Evolutionary conservation across 2,113 vertebrate genomes (phyloP), one percentile per base, ranked within the genome.

Genomic region (Seriola quinqueradiata): DNA sequence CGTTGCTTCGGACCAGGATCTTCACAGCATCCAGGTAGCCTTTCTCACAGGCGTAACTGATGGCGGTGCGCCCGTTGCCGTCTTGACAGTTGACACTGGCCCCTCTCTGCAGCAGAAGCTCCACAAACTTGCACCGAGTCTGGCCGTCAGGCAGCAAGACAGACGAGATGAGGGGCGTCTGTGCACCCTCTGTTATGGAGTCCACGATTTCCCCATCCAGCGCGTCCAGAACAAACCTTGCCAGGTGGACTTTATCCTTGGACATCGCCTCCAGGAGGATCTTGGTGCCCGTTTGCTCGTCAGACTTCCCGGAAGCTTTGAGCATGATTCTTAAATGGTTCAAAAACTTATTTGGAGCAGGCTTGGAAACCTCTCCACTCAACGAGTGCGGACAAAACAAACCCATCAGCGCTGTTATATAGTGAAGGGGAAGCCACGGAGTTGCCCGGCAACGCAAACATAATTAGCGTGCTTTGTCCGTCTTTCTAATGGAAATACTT

Each of bases 241-340:
- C 91, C 70, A 96, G 86, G 76, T 95, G 95, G 73, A 94, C 82
- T 85, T 95, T 90, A 23, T 95, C 94, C 34, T 94, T 91, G 28
- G 92, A 93, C 86, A 95, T 95, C 11, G 94, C 95, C 11, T 95
- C 93, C 50, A 96, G 76, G 28, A 96, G 92, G 68, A 95, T 90
- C 61, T 79, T 82, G 12, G 91, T 90, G 52, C 93, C 93, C 0
- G 85, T 92, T 38, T 80, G 84, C 2, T 71, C 90, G 16, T 64
- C 75, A 2, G 67, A 74, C 76, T 86, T 91, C 54, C 69, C 88
- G 0, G 85, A 72, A 10, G 87, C 70, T 42, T 88, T 95, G 9
- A 92, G 67, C 93, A 93, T 95, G 59, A 42, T 80, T 75, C 19
- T 58, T 11, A 38, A 9, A 28, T 4, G 17, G 34, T 0, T 66